A percentile compares a stretch with the other conserved stretches of the same genome.
These are phyloP conservation scores for Odontesthes bonariensis DNA, from an alignment of 2,113 vertebrate genomes.

Conservation along the genomic window DNA sequence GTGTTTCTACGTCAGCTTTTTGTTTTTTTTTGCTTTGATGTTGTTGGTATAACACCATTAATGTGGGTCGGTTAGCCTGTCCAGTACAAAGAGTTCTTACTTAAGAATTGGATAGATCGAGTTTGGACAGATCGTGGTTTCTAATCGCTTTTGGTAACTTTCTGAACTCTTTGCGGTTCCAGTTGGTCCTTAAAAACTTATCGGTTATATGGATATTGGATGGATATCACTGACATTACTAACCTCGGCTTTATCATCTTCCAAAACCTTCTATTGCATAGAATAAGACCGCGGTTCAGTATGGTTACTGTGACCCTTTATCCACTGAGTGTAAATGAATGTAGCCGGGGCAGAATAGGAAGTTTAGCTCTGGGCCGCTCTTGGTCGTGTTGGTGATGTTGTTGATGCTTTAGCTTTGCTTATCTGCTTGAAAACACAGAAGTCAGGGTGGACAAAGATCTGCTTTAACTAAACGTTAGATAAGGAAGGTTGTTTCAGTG, in stretches of 20 bases:
- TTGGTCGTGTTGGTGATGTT: neutral
- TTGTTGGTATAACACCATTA: neutral
- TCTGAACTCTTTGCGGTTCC: no score
- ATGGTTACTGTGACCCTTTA: no score
- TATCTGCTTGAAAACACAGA: neutral
- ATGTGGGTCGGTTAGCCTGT: neutral
- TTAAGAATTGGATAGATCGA: neutral
- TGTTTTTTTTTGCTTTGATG: neutral
- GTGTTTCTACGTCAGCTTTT: neutral
- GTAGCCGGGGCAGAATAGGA: no score
- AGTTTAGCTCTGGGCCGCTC: neutral
- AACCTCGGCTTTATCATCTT: no score
- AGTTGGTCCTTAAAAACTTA: no score
- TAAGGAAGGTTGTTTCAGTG: neutral
- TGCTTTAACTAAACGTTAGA: neutral
- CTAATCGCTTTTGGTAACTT: no score
- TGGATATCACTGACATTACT: no score
- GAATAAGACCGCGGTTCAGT: no score
- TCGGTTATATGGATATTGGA: no score
- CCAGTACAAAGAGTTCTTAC: neutral
- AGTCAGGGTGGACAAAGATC: neutral
- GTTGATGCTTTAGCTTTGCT: neutral
- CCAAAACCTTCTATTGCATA: no score
- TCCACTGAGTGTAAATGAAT: no score
- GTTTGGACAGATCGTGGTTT: no score